phyloP scores from a whole-genome alignment of 1,140 invertebrate genomes.

The Ceratitis capitata region DNA sequence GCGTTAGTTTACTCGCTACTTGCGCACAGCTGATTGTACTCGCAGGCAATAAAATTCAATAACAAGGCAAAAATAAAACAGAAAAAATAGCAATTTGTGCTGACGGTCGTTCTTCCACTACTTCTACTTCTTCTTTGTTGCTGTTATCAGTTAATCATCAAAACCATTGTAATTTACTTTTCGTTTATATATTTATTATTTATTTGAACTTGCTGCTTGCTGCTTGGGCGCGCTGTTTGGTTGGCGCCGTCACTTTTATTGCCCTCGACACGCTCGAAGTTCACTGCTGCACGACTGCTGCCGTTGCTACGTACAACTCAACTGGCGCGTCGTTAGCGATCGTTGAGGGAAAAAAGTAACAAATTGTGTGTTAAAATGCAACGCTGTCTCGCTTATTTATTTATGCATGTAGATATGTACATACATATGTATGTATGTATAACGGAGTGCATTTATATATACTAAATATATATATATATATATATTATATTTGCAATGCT shows the following conservation, averaged over 20 bases:
- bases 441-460: no score
- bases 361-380: neutral
- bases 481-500: no score
- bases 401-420: no score
- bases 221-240: neutral
- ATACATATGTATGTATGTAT: no score
- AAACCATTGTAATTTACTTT: neutral
- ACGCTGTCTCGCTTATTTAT: neutral
- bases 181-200: neutral
- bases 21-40: neutral
- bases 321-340: neutral
- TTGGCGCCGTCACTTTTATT: neutral
- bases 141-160: constrained; percentile 27
- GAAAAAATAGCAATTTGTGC: neutral
- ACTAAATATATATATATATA: no score
- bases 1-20: neutral
- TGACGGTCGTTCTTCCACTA: no score
- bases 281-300: neutral
- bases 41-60: neutral
- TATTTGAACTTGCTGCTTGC: constrained; percentile 13
- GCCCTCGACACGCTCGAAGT: neutral
- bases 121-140: no score
- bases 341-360: neutral
- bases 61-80: neutral
- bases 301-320: neutral